Base-by-base conservation (phyloP, 2,888 invertebrate species). In the Osedax fenrisi region DNA sequence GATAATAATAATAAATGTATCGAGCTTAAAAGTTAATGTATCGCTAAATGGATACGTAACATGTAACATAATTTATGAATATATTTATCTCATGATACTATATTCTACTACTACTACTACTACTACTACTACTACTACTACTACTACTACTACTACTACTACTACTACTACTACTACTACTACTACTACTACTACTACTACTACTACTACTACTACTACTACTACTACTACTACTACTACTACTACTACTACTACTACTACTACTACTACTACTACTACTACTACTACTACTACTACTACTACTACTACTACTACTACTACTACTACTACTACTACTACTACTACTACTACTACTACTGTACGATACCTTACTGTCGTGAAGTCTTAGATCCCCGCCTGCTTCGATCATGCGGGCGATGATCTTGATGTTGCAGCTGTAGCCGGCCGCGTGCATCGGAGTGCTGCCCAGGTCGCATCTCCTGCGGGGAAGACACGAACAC, bases 381-480 rank as follows among this genome's bases (percentile, higher is more conserved):
- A 85, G 80, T 24, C 85, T 78, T 23, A 86, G 80, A 77, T 86
- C 85, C 10, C 85, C 86, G 26, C 86, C 86, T 27, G 82, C 81
- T 74, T 82, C 81, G 2, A 86, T 79, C 56, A 86, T 79, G 25
- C 81, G 78, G 22, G 81, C 80, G 21, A 86, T 75, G 26, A 84
- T 80, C 66, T 81, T 79, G 26, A 82, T 75, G 76, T 83, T 82
- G 2, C 85, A 84, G 62, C 79, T 78, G 76, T 81, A 84, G 75
- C 83, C 82, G 3, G 85, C 84, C 27, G 81, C 85, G 79, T 86
- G 86, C 10, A 85, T 81, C 22, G 86, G 83, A 1, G 86, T 86
- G 76, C 81, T 80, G 2, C 85, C 85, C 75, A 80, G 80, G 22
- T 81, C 79, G 76, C 83, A 83, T 76, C 83, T 81, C 62, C 83